A percentile compares a stretch with the other conserved stretches of the same genome.
Evolutionary conservation across 2,113 vertebrate species (phyloP).

Genomic region (Epinephelus fuscoguttatus): DNA sequence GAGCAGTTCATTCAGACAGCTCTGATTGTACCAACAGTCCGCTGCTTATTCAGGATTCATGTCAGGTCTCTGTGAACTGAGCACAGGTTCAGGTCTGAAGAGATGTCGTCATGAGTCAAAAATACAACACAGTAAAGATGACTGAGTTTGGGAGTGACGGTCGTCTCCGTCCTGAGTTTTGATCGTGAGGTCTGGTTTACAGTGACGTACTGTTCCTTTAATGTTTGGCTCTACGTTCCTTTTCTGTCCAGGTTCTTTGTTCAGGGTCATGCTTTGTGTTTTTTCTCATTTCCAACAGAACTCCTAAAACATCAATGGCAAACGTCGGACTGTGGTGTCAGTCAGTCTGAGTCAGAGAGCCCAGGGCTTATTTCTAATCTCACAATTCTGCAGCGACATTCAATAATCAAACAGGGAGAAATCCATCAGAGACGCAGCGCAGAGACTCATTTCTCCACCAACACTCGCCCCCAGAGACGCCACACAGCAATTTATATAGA

Average conservation of each 20-base stretch:
- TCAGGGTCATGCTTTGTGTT: background rate
- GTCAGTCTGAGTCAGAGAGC: conserved; percentile 58
- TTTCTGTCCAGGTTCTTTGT: background rate
- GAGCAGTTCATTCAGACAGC: too few species aligned
- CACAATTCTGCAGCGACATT: conserved; percentile 42
- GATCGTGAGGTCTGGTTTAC: too few species aligned
- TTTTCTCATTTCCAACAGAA: conserved; percentile 23
- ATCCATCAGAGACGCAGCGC: conserved; percentile 51
- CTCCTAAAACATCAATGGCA: conserved; percentile 33
- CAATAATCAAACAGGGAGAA: conserved; percentile 63
- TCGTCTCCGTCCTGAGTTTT: too few species aligned
- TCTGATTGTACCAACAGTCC: too few species aligned
- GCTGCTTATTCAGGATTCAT: background rate
- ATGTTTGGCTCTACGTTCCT: background rate
- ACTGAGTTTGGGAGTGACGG: too few species aligned
- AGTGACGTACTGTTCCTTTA: background rate
- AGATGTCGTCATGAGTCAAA: too few species aligned
- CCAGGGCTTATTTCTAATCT: conserved; percentile 50
- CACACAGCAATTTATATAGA: background rate
- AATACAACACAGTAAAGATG: too few species aligned
- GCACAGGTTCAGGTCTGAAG: too few species aligned
- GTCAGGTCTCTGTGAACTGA: too few species aligned
- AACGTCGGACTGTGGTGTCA: conserved; percentile 30
- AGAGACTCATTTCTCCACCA: conserved; percentile 57
- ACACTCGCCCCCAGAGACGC: conserved; percentile 39